Evolutionary conservation across 1,140 invertebrate genomes (phyloP).

Genomic region (Cydia pomonella): DNA sequence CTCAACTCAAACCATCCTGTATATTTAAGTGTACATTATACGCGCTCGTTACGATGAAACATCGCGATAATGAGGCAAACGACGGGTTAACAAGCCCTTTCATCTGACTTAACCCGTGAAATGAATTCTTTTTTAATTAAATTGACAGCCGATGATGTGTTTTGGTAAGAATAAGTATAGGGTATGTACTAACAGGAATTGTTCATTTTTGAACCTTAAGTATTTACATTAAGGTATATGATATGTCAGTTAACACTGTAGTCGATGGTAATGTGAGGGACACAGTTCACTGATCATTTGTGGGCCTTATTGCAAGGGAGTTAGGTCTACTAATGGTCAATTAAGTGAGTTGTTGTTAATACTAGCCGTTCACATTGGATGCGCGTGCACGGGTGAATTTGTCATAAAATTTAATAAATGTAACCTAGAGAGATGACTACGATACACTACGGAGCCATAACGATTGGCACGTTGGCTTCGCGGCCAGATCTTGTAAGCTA

Average conservation of each 20-base stretch:
- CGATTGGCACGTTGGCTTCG: no score
- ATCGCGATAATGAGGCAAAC: conserved; percentile 56
- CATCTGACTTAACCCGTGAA: conserved; percentile 53
- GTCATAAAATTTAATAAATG: no score
- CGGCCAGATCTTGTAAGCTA: no score
- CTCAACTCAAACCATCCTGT: conserved; percentile 12
- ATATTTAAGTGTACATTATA: conserved; percentile 35
- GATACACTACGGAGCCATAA: no score
- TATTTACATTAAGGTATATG: background rate
- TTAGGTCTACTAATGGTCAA: no score
- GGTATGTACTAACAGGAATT: background rate
- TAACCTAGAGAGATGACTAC: no score
- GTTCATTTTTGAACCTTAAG: background rate
- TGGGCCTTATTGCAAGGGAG: no score
- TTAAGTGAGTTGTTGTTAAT: no score
- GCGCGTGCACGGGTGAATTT: no score
- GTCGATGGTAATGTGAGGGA: no score
- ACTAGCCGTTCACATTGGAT: no score
- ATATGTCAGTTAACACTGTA: background rate
- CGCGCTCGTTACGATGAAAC: conserved; percentile 58
- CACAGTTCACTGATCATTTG: no score
- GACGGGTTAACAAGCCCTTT: conserved; percentile 61
- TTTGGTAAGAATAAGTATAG: conserved; percentile 18
- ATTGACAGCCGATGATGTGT: conserved; percentile 59
- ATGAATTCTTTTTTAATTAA: conserved; percentile 63